Evolutionary conservation across 2,888 invertebrate species (phyloP).

Genomic region (Nasonia oneida): DNA sequence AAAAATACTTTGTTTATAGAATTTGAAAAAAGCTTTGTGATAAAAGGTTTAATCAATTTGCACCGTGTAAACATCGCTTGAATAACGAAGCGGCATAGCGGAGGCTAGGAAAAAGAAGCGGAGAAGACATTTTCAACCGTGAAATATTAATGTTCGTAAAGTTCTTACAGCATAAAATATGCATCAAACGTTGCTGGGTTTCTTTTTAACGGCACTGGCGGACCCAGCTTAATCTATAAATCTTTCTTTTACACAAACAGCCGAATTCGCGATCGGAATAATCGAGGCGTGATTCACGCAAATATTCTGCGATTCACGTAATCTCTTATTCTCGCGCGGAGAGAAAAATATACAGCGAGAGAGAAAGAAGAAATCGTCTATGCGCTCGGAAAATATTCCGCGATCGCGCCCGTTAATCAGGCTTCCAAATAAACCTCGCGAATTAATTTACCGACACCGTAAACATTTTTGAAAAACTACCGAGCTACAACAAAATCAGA

Average conservation of each 20-base stretch:
- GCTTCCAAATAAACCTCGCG: constrained; percentile 36
- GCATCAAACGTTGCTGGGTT: neutral
- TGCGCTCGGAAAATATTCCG: constrained; percentile 51
- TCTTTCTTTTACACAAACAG: constrained; percentile 39
- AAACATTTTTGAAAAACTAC: too few relatives aligned
- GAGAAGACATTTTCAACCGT: neutral
- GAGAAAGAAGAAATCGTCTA: constrained; percentile 23
- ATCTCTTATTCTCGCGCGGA: constrained; percentile 37
- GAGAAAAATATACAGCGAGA: constrained; percentile 49
- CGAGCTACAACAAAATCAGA: too few relatives aligned
- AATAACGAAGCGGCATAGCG: neutral
- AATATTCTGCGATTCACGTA: constrained; percentile 49
- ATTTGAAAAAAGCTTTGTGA: neutral
- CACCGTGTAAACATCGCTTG: neutral
- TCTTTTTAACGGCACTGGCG: neutral
- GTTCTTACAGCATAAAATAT: neutral
- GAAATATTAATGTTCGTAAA: neutral
- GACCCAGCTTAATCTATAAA: neutral
- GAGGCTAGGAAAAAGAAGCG: neutral
- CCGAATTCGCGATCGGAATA: constrained; percentile 45
- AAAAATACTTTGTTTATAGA: neutral
- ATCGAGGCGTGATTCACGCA: constrained; percentile 52
- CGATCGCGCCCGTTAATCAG: constrained; percentile 24
- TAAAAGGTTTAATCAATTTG: neutral
- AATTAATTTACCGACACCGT: neutral